Percentiles rank a stretch among this genome's conserved stretches.
Conservation (phyloP, 2,113 vertebrate species). For the Strigops habroptila region DNA sequence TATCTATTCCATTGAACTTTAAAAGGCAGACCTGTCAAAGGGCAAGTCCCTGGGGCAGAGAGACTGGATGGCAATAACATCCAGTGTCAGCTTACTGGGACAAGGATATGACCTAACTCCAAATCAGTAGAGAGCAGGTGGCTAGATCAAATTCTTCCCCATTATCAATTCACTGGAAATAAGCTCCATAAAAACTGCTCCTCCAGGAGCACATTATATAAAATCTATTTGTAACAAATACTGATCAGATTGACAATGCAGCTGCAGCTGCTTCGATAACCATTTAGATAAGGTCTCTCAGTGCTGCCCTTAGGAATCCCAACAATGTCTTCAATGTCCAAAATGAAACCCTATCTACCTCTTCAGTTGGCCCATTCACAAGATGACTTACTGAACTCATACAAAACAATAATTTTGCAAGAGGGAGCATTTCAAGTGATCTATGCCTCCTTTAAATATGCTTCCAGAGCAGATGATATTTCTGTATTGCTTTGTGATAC, state of each 20-base stretch:
- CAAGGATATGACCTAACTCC: slow-evolving; percentile 36
- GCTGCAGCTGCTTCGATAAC: not conserved
- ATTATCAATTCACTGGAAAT: slow-evolving; percentile 25
- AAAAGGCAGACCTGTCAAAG: slow-evolving; percentile 48
- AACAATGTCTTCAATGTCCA: not conserved
- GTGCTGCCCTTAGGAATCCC: not conserved
- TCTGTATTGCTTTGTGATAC: not conserved
- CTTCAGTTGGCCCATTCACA: not conserved
- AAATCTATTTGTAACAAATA: slow-evolving; percentile 16
- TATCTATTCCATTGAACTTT: slow-evolving; percentile 51
- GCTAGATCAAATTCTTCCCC: slow-evolving; percentile 26
- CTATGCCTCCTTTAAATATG: not conserved
- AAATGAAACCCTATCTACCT: not conserved
- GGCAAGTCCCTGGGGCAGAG: slow-evolving; percentile 6
- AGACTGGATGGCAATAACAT: slow-evolving; percentile 41
- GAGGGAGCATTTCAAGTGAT: not conserved
- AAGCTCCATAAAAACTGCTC: not conserved
- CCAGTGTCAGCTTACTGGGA: slow-evolving; percentile 38
- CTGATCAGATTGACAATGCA: not conserved
- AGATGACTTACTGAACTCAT: not conserved
- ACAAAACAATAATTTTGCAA: not conserved
- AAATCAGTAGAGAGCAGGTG: slow-evolving; percentile 16
- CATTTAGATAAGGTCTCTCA: not conserved
- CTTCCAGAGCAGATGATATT: not conserved
- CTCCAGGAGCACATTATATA: not conserved